Base-by-base conservation (phyloP, 64 coral and sea anemone species). In the Pocillopora verrucosa region DNA sequence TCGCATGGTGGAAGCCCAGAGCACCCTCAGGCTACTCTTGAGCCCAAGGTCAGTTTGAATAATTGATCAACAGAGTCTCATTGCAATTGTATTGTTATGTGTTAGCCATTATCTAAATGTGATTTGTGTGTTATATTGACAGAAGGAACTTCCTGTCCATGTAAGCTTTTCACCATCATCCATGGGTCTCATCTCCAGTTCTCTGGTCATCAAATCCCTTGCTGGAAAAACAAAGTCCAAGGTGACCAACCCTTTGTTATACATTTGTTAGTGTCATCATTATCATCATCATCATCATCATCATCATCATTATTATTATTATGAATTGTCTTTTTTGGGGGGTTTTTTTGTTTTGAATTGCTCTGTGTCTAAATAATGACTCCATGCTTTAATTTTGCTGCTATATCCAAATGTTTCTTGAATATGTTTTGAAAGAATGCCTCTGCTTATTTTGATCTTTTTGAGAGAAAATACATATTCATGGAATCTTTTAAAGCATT, bases 81-180 rank as follows among this genome's bases (percentile, higher is more conserved):
- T 30, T 0, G 30, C 30, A 30, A 30, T 30, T 77, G 37, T 10
- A 3, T 56, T 20, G 1, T 25, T 58, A 34, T 9, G 36, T n/a
- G 4, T 0, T 15, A 72, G 7, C 10, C 12, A 35, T 11, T 5
- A 82, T 4, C 3, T 51, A 1, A 51, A 3, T 51, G 41, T 51
- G 7, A 11, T 14, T 19, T 17, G 61, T 74, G 12, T 6, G 16
- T 76, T 76, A 14, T 36, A 37, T 89, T 26, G 15, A 22, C 90
- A 99, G 97, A 94, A 99, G 61, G 91, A 92, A 38, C 80, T 99
- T 17, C 84, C 88, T 79, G 91, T 99, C 73, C 94, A 99, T 74
- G 82, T 99, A 10, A 78, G 95, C n/a, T 99, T 99, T 89, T 91
- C 97, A 41, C 97, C 97, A 14, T 95, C 93, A 15, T 95, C 94